Conservation (phyloP, 2,888 invertebrate genomes). For the Drosophila gaucha region DNA sequence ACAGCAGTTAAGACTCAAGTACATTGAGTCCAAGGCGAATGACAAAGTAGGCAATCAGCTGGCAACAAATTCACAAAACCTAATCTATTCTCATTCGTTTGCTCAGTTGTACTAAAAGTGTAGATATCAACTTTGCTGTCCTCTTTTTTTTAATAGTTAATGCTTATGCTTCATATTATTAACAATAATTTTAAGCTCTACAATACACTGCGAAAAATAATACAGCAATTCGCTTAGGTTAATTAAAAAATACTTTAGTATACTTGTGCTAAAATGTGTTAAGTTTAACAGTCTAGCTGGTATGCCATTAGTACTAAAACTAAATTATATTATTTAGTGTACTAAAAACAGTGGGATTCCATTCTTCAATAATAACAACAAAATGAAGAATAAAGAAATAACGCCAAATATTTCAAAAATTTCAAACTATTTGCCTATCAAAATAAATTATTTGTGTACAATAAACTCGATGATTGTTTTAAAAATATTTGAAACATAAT, state of each 20-base stretch:
- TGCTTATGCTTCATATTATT: not conserved
- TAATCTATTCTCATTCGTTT: slow-evolving; percentile 2
- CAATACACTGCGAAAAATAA: not conserved
- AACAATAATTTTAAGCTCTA: not conserved
- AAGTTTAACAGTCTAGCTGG: not conserved
- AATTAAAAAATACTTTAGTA: too few species aligned
- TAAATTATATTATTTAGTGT: too few species aligned
- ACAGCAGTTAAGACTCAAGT: slow-evolving; percentile 7
- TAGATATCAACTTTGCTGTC: not conserved
- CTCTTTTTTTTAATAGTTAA: not conserved
- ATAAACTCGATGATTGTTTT: too few species aligned
- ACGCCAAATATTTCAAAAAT: too few species aligned
- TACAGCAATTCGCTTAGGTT: too few species aligned
- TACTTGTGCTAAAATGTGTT: not conserved
- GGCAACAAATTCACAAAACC: slow-evolving; percentile 11
- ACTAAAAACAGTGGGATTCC: too few species aligned
- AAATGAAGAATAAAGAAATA: too few species aligned
- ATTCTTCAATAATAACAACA: too few species aligned
- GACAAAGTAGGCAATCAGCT: slow-evolving; percentile 20
- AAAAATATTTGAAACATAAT: too few species aligned
- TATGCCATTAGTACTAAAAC: too few species aligned
- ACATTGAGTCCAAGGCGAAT: slow-evolving; percentile 47
- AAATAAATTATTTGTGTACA: too few species aligned
- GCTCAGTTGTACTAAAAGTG: not conserved
- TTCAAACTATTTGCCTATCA: too few species aligned